Conservation (phyloP, 2,797 vertebrate genomes). For the Gallinago stenura region DNA sequence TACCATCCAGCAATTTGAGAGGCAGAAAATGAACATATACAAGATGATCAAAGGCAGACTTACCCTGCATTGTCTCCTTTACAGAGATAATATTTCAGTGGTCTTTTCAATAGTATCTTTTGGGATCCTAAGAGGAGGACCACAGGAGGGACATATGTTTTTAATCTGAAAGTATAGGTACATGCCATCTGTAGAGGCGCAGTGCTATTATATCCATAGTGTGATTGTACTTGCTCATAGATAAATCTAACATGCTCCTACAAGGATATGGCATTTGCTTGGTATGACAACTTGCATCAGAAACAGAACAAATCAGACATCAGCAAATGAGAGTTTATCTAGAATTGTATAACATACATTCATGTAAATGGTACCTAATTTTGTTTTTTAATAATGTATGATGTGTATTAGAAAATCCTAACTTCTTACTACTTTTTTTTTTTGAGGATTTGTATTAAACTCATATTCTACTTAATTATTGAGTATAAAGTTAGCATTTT, state of each 20-base stretch:
- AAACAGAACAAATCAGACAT: background rate
- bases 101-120: background rate
- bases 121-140: background rate
- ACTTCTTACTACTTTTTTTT: background rate
- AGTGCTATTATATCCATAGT: background rate
- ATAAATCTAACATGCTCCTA: background rate
- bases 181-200: background rate
- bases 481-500: background rate
- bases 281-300: background rate
- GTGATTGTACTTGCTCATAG: background rate
- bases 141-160: background rate
- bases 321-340: background rate
- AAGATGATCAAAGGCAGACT: background rate
- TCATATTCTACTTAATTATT: background rate
- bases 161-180: background rate
- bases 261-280: conserved; percentile 5
- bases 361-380: background rate
- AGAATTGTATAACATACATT: background rate
- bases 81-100: background rate
- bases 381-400: background rate
- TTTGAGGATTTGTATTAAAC: background rate
- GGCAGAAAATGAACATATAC: background rate
- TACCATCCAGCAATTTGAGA: background rate
- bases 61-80: background rate
- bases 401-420: background rate